Percentiles rank a stretch among this genome's conserved stretches.
These are phyloP conservation scores for Xiphorhynchus elegans DNA, from an alignment of 2,113 vertebrate genomes.

Conservation along the genomic window DNA sequence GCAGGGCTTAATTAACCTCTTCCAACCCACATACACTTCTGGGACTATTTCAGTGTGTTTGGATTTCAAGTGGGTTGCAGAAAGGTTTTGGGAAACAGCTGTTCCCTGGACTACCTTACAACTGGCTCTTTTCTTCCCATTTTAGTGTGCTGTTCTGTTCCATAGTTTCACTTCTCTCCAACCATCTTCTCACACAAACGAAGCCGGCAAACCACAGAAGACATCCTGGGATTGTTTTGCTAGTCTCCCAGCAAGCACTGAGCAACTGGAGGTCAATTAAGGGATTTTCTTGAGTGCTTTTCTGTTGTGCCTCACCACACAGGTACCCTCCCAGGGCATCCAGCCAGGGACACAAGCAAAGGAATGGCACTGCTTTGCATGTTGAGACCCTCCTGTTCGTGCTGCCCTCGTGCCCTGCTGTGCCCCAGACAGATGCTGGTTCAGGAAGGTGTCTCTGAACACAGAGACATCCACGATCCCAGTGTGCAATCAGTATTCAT, in stretches of 20 bases:
- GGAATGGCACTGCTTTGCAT: background rate
- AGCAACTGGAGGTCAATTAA: background rate
- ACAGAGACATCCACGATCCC: background rate
- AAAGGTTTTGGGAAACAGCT: background rate
- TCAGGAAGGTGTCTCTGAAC: background rate
- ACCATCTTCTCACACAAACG: background rate
- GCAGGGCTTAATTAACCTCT: background rate
- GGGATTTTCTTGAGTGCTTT: background rate
- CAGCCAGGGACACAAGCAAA: background rate
- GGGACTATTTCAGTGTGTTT: background rate
- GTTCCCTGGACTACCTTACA: background rate
- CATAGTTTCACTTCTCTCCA: background rate
- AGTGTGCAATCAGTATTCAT: background rate
- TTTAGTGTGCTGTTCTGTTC: background rate
- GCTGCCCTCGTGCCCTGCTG: background rate
- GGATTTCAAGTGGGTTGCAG: background rate
- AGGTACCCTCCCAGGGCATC: background rate
- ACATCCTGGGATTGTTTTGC: background rate
- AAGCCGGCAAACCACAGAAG: background rate
- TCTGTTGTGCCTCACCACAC: background rate
- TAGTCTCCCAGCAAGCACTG: background rate
- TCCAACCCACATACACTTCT: background rate
- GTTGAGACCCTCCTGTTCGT: background rate
- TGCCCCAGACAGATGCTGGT: background rate
- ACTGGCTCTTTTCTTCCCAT: background rate